Conservation (phyloP, 2,888 invertebrate species). For the Phaonia tiefii region DNA sequence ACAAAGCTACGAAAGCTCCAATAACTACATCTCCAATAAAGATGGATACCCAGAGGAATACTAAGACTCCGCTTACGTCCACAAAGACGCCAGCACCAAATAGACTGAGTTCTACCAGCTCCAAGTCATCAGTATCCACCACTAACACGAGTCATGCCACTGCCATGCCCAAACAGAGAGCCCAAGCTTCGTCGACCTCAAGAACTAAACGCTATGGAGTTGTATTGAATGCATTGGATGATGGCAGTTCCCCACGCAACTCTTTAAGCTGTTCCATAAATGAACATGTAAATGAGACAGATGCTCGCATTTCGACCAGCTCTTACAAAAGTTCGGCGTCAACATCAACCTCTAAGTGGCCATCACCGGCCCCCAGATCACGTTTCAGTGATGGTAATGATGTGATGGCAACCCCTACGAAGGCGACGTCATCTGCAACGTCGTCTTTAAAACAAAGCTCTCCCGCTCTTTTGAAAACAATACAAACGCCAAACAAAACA, state of each 20-base stretch:
- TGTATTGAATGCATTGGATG: constrained; percentile 78
- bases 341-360: constrained; percentile 50
- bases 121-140: constrained; percentile 29
- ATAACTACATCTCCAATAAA: constrained; percentile 2
- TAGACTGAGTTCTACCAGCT: constrained; percentile 58
- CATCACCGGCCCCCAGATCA: constrained; percentile 50
- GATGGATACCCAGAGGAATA: constrained; percentile 48
- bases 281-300: constrained; percentile 40
- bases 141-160: constrained; percentile 61
- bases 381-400: constrained; percentile 63
- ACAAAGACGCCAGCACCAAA: constrained; percentile 33
- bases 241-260: constrained; percentile 63
- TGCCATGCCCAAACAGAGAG: constrained; percentile 67
- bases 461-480: constrained; percentile 46
- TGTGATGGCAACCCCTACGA: constrained; percentile 59
- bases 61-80: constrained; percentile 54
- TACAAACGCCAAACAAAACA: constrained; percentile 49
- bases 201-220: constrained; percentile 80
- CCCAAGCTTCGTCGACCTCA: constrained; percentile 67
- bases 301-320: constrained; percentile 54
- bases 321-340: constrained; percentile 40
- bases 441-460: constrained; percentile 9
- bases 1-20: constrained; percentile 48
- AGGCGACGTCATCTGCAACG: constrained; percentile 35
- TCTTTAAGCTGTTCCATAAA: constrained; percentile 36